phyloP scores from a whole-genome alignment of 2,113 vertebrate genomes.

The Pongo abelii region DNA sequence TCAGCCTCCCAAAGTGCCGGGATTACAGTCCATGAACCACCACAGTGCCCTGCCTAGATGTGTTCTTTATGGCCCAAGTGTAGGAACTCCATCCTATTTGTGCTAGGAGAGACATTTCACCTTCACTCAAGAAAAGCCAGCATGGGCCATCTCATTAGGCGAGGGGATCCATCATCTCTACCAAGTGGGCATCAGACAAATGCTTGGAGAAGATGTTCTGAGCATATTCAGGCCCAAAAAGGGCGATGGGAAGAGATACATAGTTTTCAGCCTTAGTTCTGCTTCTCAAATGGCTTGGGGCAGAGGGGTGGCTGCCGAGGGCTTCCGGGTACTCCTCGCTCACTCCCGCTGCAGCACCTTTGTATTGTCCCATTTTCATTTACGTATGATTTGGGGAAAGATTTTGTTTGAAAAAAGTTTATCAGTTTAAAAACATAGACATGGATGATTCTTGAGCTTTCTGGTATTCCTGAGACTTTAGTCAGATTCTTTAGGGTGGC shows the following conservation, averaged over 20 bases:
- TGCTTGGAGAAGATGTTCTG: no score
- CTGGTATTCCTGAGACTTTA: not conserved
- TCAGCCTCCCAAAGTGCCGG: no score
- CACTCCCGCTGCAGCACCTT: not conserved
- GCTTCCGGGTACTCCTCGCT: not conserved
- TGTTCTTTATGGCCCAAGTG: not conserved
- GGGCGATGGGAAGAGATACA: not conserved
- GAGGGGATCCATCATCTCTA: not conserved
- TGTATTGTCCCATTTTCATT: not conserved
- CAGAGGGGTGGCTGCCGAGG: fast-evolving
- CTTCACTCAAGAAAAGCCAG: not conserved
- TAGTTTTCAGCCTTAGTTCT: not conserved
- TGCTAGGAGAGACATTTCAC: not conserved
- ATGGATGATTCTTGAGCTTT: not conserved
- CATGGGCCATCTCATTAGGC: fast-evolving
- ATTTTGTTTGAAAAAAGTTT: not conserved
- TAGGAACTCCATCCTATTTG: not conserved
- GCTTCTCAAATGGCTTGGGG: not conserved
- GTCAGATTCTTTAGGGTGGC: not conserved
- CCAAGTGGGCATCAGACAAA: not conserved
- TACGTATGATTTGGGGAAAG: not conserved
- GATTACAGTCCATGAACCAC: no score
- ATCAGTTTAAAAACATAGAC: not conserved
- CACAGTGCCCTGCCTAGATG: no score
- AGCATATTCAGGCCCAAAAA: not conserved